These are phyloP conservation scores for Tragopan temminckii DNA, from an alignment of 2,797 vertebrate genomes.

Conservation along the genomic window DNA sequence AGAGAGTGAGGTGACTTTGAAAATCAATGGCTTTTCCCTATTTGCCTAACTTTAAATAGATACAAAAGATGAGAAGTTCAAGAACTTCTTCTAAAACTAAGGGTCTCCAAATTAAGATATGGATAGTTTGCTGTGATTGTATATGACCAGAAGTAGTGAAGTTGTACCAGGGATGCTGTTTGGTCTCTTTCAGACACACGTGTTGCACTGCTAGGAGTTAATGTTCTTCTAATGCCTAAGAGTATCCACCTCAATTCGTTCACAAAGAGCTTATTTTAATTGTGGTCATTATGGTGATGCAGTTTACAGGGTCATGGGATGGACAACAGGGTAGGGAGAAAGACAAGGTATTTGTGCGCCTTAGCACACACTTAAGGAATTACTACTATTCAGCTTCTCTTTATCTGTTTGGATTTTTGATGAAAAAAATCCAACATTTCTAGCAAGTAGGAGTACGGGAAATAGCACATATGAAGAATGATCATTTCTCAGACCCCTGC, in stretches of 20 bases:
- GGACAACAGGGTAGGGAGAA: background rate
- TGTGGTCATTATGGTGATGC: background rate
- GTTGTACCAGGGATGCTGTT: background rate
- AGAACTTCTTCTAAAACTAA: background rate
- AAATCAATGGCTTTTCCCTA: background rate
- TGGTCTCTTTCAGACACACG: background rate
- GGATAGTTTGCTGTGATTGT: background rate
- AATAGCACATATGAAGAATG: background rate
- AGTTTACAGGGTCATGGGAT: background rate
- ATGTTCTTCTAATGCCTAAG: background rate
- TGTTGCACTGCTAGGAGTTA: background rate
- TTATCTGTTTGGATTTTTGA: background rate
- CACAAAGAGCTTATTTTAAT: conserved; percentile 10
- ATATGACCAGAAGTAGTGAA: background rate
- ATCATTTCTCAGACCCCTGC: background rate
- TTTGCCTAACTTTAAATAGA: background rate
- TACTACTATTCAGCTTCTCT: background rate
- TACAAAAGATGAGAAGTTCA: background rate
- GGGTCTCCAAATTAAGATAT: background rate
- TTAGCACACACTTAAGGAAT: background rate
- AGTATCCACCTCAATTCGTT: background rate
- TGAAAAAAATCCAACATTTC: background rate
- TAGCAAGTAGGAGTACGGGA: background rate
- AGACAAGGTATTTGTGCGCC: background rate
- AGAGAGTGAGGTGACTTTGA: background rate